These are phyloP conservation scores for Machaerirhynchus nigripectus DNA, from an alignment of 2,113 vertebrate genomes.

Conservation along the genomic window DNA sequence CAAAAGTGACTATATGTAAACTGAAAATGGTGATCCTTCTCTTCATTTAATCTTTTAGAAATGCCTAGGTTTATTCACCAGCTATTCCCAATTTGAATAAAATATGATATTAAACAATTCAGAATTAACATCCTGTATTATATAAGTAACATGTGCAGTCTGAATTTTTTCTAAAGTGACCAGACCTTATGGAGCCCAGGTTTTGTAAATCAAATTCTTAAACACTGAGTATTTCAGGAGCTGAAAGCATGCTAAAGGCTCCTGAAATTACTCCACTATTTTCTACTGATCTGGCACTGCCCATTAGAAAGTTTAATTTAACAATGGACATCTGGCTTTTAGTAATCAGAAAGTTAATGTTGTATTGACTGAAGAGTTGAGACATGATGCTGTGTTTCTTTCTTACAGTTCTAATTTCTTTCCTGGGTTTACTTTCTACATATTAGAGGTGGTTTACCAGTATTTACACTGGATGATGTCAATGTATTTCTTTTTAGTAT, in stretches of 20 bases:
- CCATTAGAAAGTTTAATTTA: not conserved
- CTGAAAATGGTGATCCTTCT: not conserved
- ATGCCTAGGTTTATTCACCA: not conserved
- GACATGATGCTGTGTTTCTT: not conserved
- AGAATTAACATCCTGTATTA: not conserved
- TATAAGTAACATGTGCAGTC: not conserved
- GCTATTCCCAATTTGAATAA: not conserved
- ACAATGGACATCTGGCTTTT: not conserved
- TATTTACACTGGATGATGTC: not conserved
- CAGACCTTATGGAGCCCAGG: not conserved
- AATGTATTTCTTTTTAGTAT: not conserved
- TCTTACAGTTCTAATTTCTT: not conserved
- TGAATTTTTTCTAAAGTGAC: not conserved
- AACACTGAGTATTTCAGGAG: not conserved
- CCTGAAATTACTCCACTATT: not conserved
- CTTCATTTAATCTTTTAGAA: not conserved
- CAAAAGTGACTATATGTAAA: not conserved
- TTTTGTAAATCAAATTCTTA: not conserved
- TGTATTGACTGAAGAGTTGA: not conserved
- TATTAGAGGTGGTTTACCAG: not conserved
- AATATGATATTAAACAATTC: not conserved
- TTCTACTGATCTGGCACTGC: not conserved
- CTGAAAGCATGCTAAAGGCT: not conserved
- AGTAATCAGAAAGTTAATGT: not conserved
- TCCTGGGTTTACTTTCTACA: not conserved